These are phyloP conservation scores for Edolisoma coerulescens DNA, from an alignment of 2,113 vertebrate genomes.

Conservation along the genomic window DNA sequence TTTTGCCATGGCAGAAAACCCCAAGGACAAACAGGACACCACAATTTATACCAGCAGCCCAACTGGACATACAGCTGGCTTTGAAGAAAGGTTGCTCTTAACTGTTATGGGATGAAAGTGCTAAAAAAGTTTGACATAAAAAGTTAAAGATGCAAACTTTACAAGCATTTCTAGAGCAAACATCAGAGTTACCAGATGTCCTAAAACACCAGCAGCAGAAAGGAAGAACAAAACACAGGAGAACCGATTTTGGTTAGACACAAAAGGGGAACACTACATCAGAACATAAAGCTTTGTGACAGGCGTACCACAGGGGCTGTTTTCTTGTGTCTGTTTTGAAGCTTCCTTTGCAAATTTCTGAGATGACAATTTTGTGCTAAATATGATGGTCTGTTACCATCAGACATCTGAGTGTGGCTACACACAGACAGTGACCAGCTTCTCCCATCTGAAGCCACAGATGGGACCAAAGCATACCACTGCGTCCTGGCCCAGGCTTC, in stretches of 20 bases:
- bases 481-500: fast-evolving
- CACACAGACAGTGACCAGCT: background rate
- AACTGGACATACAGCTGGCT: background rate
- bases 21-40: background rate
- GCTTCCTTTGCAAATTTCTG: background rate
- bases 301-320: background rate
- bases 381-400: background rate
- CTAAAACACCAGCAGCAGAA: background rate
- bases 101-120: fast-evolving
- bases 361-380: background rate
- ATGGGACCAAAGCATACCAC: background rate
- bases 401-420: background rate
- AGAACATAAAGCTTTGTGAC: background rate
- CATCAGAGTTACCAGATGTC: background rate
- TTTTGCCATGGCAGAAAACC: background rate
- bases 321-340: background rate
- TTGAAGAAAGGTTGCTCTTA: background rate
- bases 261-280: background rate
- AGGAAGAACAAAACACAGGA: background rate
- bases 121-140: background rate
- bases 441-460: background rate
- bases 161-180: background rate
- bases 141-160: background rate
- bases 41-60: background rate
- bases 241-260: background rate